Evolutionary conservation across 30 jellyfish, hydroid and myxozoan genomes (phyloP).

Genomic region (Sanderia malayensis): DNA sequence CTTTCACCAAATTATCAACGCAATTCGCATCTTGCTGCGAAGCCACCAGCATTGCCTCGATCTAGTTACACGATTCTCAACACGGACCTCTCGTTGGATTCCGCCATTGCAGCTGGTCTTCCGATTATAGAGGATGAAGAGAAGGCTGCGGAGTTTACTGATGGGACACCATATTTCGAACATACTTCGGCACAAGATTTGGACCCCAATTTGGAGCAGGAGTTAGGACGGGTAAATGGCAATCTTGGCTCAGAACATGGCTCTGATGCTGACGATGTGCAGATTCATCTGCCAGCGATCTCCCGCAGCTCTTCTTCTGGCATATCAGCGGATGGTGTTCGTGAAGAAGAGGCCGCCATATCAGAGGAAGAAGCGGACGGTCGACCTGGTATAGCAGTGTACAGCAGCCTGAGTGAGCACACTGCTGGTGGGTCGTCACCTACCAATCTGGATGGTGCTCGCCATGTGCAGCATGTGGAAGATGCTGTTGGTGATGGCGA

Average conservation of each 20-base stretch:
- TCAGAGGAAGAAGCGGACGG: conserved; percentile 42
- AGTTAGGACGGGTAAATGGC: background rate
- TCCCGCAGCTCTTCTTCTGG: conserved; percentile 44
- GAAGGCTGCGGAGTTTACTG: no score
- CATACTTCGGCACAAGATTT: background rate
- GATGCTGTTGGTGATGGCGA: background rate
- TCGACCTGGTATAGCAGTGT: conserved; percentile 46
- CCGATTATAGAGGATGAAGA: conserved; percentile 52
- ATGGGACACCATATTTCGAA: background rate
- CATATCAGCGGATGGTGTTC: conserved; percentile 33
- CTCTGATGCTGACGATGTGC: conserved; percentile 41
- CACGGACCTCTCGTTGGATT: conserved; percentile 44
- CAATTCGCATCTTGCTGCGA: background rate
- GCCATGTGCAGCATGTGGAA: background rate
- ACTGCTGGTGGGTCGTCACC: conserved; percentile 49
- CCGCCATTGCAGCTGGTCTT: conserved; percentile 86
- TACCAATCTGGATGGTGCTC: background rate
- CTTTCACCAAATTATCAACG: background rate
- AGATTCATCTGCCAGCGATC: conserved; percentile 3
- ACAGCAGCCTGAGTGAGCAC: conserved; percentile 58
- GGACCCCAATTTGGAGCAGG: no score
- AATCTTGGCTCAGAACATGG: conserved; percentile 5
- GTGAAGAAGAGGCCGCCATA: conserved; percentile 10
- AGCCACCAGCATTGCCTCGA: background rate
- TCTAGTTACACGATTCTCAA: conserved; percentile 67